Percentiles rank a stretch among this genome's conserved stretches.
Evolutionary conservation across 2,113 vertebrate species (phyloP).

Genomic region (Leucopternis melanops): DNA sequence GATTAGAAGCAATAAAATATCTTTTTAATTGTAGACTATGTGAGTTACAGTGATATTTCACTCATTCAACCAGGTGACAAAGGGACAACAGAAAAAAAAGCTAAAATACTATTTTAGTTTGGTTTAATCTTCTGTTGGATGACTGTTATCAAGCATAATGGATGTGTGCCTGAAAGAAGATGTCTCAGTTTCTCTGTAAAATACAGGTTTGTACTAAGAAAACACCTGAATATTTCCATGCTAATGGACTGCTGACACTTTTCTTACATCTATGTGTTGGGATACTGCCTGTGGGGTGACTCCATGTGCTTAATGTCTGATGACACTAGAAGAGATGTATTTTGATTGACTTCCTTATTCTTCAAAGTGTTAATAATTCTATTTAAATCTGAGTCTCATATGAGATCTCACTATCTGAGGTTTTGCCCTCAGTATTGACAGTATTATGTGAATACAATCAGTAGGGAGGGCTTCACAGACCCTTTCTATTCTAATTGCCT

Average conservation of each 20-base stretch:
- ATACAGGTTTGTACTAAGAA: neutral
- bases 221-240: neutral
- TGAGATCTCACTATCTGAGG: neutral
- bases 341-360: neutral
- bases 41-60: neutral
- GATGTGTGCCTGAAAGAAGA: neutral
- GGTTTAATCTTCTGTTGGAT: neutral
- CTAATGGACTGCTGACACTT: neutral
- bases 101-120: neutral
- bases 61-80: neutral
- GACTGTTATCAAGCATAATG: neutral
- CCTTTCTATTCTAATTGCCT: neutral
- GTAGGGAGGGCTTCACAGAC: neutral
- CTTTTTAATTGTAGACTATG: neutral
- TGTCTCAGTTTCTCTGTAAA: neutral
- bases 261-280: fast-evolving
- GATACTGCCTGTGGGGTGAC: neutral
- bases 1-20: neutral
- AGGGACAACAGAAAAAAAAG: neutral
- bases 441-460: neutral
- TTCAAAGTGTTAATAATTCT: neutral
- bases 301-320: neutral
- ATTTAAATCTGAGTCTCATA: neutral
- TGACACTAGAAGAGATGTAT: neutral
- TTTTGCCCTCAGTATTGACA: neutral